Evolutionary conservation across 2,113 vertebrate genomes (phyloP).

Genomic region (Triplophysa tibetana): DNA sequence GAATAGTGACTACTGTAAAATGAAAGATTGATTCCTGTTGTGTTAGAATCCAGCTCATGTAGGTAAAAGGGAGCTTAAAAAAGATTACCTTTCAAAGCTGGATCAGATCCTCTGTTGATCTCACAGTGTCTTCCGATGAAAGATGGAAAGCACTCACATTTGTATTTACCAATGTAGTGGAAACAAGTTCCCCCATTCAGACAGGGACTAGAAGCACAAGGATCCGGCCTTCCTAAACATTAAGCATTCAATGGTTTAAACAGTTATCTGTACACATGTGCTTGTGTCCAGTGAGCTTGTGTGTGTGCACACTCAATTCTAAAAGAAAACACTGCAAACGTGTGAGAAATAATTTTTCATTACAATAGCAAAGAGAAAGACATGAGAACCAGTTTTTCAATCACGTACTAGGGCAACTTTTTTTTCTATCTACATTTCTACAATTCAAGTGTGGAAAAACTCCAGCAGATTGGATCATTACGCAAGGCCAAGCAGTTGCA

Average conservation of each 20-base stretch:
- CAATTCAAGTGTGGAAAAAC: conserved; percentile 45
- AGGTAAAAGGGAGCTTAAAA: conserved; percentile 11
- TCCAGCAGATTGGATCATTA: conserved; percentile 46
- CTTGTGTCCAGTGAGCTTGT: conserved; percentile 9
- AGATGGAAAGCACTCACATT: conserved; percentile 87
- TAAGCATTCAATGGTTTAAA: conserved; percentile 12
- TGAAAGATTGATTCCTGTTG: conserved; percentile 29
- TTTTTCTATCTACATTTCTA: conserved; percentile 35
- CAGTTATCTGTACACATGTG: conserved; percentile 10
- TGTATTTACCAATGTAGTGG: conserved; percentile 98
- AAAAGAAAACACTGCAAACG: conserved; percentile 1
- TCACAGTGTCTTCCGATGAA: conserved; percentile 90
- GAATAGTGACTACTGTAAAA: conserved; percentile 16
- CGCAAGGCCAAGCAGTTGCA: conserved; percentile 53
- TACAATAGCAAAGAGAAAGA: conserved; percentile 46
- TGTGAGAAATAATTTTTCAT: conserved; percentile 49
- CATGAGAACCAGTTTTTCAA: conserved; percentile 31
- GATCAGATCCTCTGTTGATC: conserved; percentile 68
- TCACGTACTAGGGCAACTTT: conserved; percentile 42
- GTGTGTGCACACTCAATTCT: conserved; percentile 17
- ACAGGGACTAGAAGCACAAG: conserved; percentile 91
- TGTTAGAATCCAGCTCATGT: conserved; percentile 6
- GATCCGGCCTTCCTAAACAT: conserved; percentile 88
- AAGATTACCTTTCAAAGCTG: conserved; percentile 61
- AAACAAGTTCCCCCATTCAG: conserved; percentile 94